Evolutionary conservation across 2,113 vertebrate species (phyloP), one percentile per base, ranked within the genome.

Genomic region (Herpetotheres cachinnans): DNA sequence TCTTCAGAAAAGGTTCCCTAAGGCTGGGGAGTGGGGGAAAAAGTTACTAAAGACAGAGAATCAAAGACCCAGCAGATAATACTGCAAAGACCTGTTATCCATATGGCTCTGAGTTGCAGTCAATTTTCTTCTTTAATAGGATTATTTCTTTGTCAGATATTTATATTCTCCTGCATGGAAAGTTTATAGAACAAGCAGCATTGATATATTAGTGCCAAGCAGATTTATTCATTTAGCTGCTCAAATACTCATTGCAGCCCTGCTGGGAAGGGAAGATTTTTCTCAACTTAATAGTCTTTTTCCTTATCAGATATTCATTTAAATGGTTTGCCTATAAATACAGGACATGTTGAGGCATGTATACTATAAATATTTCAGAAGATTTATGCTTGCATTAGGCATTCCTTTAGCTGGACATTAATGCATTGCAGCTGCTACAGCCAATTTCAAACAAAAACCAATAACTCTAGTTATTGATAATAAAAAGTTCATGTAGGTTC

Each of bases 281-380:
- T 66, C 70, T 94, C 90, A 73, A 82, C 61, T 82, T 96, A 96
- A 98, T 86, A 89, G 95, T 73, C 65, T 96, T 82, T 76, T 97
- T 94, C 94, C 78, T 95, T 84, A 95, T 97, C 96, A 96, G 83
- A 92, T 93, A 80, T 50, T 97, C 72, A 93, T 97, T 97, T 97
- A 84, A 95, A 97, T 94, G 90, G 58, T 84, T 96, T 93, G 90
- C 95, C 95, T 95, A 94, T 97, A 97, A 96, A 95, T 95, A 97
- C 77, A 92, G 93, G 76, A 95, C 92, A 55, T 52, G 81, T 70
- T 91, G 86, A 95, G 67, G 79, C 87, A 78, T 46, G 62, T 66
- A 34, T 32, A 49, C 82, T 86, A 70, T 95, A 97, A 97, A 98
- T 97, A 97, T 96, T 95, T 96, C 93, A 86, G 96, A 73, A 93